Percentiles rank a stretch among this genome's conserved stretches.
phyloP scores from a whole-genome alignment of 2,888 invertebrate species.

The Leptothorax acervorum region DNA sequence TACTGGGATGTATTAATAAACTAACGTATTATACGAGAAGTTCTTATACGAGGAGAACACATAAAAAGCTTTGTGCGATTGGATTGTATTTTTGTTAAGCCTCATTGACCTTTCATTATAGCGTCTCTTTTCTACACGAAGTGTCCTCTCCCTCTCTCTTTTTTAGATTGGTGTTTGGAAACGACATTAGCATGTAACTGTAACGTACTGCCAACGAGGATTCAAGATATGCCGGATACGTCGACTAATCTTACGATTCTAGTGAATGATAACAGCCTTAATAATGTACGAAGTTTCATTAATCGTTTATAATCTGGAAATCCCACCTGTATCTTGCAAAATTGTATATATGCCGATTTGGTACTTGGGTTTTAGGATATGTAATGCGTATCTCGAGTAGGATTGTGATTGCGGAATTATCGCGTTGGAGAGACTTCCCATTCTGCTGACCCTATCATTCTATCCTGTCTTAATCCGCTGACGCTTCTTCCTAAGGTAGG shows the following conservation, averaged over 20 bases:
- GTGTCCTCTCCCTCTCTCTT: not conserved
- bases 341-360: not conserved
- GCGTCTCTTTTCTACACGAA: not conserved
- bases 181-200: not conserved
- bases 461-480: not conserved
- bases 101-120: not conserved
- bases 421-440: not conserved
- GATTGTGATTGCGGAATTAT: not conserved
- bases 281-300: not conserved
- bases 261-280: not conserved
- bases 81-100: not conserved
- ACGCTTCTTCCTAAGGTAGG: not conserved
- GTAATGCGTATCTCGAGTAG: not conserved
- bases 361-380: not conserved
- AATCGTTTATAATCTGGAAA: not conserved
- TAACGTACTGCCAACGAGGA: not conserved
- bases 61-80: no score
- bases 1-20: not conserved
- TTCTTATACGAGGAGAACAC: no score
- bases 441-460: not conserved
- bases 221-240: not conserved
- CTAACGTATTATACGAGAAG: no score
- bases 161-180: slow-evolving; percentile 1
- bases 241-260: not conserved
- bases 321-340: not conserved